Conservation (phyloP, 2,888 invertebrate species). For the Physocephala rufipes region DNA sequence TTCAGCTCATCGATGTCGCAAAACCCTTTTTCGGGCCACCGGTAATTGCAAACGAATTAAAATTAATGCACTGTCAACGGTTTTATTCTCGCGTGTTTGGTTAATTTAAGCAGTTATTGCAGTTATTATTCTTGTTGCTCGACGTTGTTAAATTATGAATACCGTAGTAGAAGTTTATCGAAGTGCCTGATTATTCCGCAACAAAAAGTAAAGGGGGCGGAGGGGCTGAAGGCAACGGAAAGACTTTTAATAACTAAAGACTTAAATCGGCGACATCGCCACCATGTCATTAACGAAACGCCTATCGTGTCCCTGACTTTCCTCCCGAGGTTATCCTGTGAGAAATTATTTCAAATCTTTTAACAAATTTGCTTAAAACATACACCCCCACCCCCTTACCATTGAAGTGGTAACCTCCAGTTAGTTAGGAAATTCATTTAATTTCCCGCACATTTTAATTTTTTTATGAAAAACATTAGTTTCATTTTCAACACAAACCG, state of each 20-base stretch:
- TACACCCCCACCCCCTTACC: no score
- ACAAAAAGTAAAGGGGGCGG: not conserved
- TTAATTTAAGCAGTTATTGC: not conserved
- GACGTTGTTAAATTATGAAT: slow-evolving; percentile 17
- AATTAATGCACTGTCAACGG: slow-evolving; percentile 37
- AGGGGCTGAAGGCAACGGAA: no score
- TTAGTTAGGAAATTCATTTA: no score
- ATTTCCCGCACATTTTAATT: no score
- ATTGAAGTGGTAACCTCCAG: no score
- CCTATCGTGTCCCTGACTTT: not conserved
- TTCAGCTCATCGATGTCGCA: slow-evolving; percentile 30
- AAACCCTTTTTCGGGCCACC: not conserved
- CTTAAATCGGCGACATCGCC: slow-evolving; percentile 21
- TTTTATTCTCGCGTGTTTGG: slow-evolving; percentile 17
- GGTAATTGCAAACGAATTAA: slow-evolving; percentile 34
- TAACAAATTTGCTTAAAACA: no score
- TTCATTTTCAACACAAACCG: no score
- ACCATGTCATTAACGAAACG: not conserved
- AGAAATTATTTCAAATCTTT: no score
- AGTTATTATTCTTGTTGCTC: not conserved
- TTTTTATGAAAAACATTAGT: no score
- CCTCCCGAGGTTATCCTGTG: no score
- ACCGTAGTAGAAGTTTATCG: not conserved
- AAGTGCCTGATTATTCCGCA: slow-evolving; percentile 1
- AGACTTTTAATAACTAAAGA: not conserved